A percentile compares a stretch with the other conserved stretches of the same genome.
Conservation (phyloP, 2,888 invertebrate genomes). For the Himalopsyche kuldschensis region DNA sequence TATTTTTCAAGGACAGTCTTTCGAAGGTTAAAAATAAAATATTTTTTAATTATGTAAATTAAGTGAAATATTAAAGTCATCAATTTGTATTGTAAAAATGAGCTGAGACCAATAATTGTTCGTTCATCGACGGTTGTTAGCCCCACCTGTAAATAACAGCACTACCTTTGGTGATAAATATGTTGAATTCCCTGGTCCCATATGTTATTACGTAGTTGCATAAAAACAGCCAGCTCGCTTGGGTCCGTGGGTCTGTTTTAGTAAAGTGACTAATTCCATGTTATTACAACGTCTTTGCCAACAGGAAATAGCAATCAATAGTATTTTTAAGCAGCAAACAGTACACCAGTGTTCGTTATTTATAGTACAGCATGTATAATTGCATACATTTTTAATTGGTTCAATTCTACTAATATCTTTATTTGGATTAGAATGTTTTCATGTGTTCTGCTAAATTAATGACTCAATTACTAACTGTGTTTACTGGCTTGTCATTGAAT, state of each 20-base stretch:
- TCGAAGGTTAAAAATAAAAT: too few relatives aligned
- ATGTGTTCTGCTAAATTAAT: not conserved
- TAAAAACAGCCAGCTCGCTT: not conserved
- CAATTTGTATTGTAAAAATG: too few relatives aligned
- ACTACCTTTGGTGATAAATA: constrained; percentile 19
- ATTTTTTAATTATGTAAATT: too few relatives aligned
- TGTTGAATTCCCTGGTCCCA: constrained; percentile 13
- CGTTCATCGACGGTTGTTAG: not conserved
- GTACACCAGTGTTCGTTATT: not conserved
- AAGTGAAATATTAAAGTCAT: too few relatives aligned
- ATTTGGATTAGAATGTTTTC: not conserved
- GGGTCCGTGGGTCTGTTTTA: not conserved
- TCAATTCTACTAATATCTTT: constrained; percentile 15
- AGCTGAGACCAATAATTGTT: not conserved
- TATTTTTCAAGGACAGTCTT: too few relatives aligned
- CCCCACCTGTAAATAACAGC: not conserved
- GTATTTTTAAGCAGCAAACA: not conserved
- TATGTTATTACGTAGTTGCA: constrained; percentile 10
- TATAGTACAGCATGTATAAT: constrained; percentile 9
- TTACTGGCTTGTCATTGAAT: not conserved
- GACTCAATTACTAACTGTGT: not conserved
- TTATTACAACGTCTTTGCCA: constrained; percentile 20
- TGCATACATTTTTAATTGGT: constrained; percentile 16
- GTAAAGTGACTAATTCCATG: constrained; percentile 19
- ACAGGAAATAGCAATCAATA: constrained; percentile 7